These are phyloP conservation scores for Tethea ocularis DNA, from an alignment of 2,888 invertebrate species.

Conservation along the genomic window DNA sequence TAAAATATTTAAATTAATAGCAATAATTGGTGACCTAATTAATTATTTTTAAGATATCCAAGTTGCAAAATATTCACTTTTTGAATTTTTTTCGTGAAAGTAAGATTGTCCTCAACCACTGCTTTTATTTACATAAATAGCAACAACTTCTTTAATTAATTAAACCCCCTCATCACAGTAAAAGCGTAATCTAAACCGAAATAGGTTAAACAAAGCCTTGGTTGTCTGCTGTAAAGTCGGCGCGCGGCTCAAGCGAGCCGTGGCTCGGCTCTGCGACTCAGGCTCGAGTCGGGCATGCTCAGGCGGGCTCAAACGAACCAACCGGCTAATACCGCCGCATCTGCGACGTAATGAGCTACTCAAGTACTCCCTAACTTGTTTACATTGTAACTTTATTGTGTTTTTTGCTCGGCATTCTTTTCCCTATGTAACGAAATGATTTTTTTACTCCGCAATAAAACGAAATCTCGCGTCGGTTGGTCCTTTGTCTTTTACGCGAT, in stretches of 20 bases:
- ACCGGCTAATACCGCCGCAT: conserved; percentile 75
- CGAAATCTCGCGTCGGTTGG: conserved; percentile 59
- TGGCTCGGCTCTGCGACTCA: conserved; percentile 43
- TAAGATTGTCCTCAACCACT: conserved; percentile 35
- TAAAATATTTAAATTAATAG: too few relatives aligned
- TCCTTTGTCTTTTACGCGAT: conserved; percentile 51
- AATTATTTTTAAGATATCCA: background rate
- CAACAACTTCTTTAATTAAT: conserved; percentile 65
- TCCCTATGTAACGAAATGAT: conserved; percentile 73
- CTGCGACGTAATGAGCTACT: conserved; percentile 81
- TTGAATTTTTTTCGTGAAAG: background rate
- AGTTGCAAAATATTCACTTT: too few relatives aligned
- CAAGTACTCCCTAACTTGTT: conserved; percentile 83
- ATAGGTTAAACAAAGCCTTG: conserved; percentile 78
- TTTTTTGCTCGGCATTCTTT: conserved; percentile 78
- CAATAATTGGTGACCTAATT: background rate
- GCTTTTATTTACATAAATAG: conserved; percentile 30
- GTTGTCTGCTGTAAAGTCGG: conserved; percentile 34
- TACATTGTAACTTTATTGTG: conserved; percentile 84
- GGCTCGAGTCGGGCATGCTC: conserved; percentile 45
- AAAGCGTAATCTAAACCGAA: conserved; percentile 79
- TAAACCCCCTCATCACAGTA: conserved; percentile 65
- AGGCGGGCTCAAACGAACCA: conserved; percentile 51
- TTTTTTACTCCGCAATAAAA: conserved; percentile 75
- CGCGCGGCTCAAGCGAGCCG: conserved; percentile 46